These are phyloP conservation scores for Monochamus alternatus DNA, from an alignment of 2,888 invertebrate species.

Conservation along the genomic window DNA sequence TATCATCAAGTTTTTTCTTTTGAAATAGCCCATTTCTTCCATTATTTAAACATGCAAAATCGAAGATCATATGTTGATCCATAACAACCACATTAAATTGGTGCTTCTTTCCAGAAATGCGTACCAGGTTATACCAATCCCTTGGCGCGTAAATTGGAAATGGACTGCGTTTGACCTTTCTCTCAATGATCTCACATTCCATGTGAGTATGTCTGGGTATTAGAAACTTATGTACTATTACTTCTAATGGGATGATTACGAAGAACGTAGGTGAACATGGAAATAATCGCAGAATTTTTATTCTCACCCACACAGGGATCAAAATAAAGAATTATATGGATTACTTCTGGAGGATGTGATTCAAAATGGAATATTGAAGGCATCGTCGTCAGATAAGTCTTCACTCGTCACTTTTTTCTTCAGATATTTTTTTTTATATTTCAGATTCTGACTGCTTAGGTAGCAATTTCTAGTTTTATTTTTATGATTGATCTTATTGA, in stretches of 20 bases:
- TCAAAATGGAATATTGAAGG: too few species aligned
- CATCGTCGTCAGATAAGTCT: too few species aligned
- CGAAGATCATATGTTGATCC: neutral
- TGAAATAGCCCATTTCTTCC: neutral
- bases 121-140: too few species aligned
- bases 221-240: slow-evolving; percentile 18
- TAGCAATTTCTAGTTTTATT: too few species aligned
- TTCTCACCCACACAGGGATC: neutral
- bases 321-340: neutral
- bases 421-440: too few species aligned
- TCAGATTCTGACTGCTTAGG: too few species aligned
- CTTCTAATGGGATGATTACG: neutral
- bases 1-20: too few species aligned
- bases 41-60: too few species aligned
- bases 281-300: neutral
- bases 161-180: slow-evolving; percentile 7
- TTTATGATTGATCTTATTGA: too few species aligned
- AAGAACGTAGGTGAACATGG: neutral
- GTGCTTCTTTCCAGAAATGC: neutral
- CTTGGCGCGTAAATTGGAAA: too few species aligned
- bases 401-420: too few species aligned
- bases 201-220: slow-evolving; percentile 25
- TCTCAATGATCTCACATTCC: slow-evolving; percentile 25
- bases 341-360: too few species aligned
- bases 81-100: neutral